phyloP scores from a whole-genome alignment of 2,797 vertebrate species.

The Vespertilio murinus region DNA sequence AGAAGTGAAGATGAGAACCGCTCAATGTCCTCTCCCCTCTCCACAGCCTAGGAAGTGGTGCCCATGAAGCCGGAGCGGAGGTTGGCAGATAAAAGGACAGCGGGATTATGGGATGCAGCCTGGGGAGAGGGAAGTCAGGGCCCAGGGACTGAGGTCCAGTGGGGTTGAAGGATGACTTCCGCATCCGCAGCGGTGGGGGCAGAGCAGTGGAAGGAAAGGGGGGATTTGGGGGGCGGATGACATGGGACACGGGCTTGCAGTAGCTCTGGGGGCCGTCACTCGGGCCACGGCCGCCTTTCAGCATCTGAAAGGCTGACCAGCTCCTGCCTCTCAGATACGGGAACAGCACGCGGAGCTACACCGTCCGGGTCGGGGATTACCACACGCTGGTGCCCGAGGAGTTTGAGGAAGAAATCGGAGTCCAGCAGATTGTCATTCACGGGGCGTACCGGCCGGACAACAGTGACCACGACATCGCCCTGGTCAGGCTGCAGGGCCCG shows the following conservation, averaged over 20 bases:
- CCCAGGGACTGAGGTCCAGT: background rate
- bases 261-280: background rate
- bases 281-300: background rate
- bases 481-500: constrained; percentile 89
- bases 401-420: constrained; percentile 92
- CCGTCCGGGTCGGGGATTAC: constrained; percentile 94
- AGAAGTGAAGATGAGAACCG: background rate
- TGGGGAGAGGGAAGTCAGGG: background rate
- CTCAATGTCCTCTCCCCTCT: background rate
- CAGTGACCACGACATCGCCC: constrained; percentile 95
- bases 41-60: background rate
- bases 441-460: constrained; percentile 89
- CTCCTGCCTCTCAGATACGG: constrained; percentile 89
- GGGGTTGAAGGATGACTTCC: background rate
- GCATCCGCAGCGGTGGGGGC: too few species aligned
- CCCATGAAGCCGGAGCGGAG: background rate
- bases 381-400: constrained; percentile 96
- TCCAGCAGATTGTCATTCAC: constrained; percentile 92
- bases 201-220: background rate
- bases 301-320: background rate
- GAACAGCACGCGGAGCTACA: constrained; percentile 91
- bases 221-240: accelerated
- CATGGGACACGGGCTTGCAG: background rate
- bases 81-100: background rate
- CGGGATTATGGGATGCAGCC: background rate